Conservation (phyloP, 2,888 invertebrate genomes). For the Parnassius glacialis region DNA sequence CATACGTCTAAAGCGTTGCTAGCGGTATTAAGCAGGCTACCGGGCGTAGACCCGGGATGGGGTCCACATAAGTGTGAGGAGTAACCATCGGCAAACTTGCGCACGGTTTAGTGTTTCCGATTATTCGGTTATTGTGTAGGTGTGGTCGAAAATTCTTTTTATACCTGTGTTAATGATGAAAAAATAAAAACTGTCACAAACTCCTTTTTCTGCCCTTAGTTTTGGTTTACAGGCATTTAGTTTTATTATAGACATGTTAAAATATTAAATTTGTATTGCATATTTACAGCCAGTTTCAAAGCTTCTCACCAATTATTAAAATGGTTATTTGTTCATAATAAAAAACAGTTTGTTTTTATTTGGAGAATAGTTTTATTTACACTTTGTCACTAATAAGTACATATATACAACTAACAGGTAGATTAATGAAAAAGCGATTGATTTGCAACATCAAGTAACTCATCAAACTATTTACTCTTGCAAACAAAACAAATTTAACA, state of each 20-base stretch:
- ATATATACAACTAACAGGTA: slow-evolving; percentile 65
- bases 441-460: slow-evolving; percentile 36
- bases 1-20: no score
- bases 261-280: slow-evolving; percentile 5
- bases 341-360: slow-evolving; percentile 54
- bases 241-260: slow-evolving; percentile 4
- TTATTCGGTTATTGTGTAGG: no score
- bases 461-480: slow-evolving; percentile 38
- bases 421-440: slow-evolving; percentile 45
- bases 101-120: no score
- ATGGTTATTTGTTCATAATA: slow-evolving; percentile 55
- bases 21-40: no score
- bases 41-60: no score
- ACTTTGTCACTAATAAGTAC: slow-evolving; percentile 59
- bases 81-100: no score
- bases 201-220: slow-evolving; percentile 1
- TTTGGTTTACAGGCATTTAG: slow-evolving; percentile 8
- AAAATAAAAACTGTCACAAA: no score
- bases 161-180: no score
- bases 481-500: slow-evolving; percentile 38
- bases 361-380: slow-evolving; percentile 77
- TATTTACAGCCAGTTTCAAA: slow-evolving; percentile 28
- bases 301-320: slow-evolving; percentile 33
- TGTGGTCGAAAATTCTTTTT: no score
- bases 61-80: no score